Conservation (phyloP, 2,797 vertebrate genomes). For the Diplodus puntazzo region DNA sequence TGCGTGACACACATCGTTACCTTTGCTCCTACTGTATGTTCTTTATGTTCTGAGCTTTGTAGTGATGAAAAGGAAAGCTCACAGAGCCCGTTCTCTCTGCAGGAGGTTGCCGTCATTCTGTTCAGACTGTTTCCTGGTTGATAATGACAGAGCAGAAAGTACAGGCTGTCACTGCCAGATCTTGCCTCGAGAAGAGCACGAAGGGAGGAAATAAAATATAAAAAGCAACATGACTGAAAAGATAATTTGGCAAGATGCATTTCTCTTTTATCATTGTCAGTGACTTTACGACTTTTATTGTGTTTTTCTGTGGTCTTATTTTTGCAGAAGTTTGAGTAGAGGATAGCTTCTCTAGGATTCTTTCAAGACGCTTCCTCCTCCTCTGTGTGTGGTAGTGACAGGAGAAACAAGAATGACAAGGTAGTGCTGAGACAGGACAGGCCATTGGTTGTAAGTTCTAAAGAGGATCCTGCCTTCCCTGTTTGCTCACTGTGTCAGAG, state of each 20-base stretch:
- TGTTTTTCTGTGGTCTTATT: not conserved
- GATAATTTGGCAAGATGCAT: slow-evolving; percentile 38
- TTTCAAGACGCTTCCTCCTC: not conserved
- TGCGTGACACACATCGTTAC: slow-evolving; percentile 35
- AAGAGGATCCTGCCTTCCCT: slow-evolving; percentile 55
- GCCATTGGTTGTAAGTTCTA: slow-evolving; percentile 53
- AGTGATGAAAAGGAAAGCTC: slow-evolving; percentile 41
- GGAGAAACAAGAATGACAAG: slow-evolving; percentile 24
- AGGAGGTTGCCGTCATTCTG: slow-evolving; percentile 45
- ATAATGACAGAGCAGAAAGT: slow-evolving; percentile 61
- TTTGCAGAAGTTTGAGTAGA: not conserved
- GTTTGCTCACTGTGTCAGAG: slow-evolving; percentile 65
- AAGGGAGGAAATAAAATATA: slow-evolving; percentile 15
- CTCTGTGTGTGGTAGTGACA: not conserved
- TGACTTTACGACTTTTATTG: slow-evolving; percentile 12
- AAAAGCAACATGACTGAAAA: slow-evolving; percentile 54
- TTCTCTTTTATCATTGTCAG: slow-evolving; percentile 26
- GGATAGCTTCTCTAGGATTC: not conserved
- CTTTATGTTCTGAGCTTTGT: slow-evolving; percentile 37
- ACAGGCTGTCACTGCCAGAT: slow-evolving; percentile 49
- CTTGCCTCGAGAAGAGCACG: slow-evolving; percentile 23
- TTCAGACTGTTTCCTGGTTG: slow-evolving; percentile 46
- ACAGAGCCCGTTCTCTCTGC: slow-evolving; percentile 30
- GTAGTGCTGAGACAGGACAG: slow-evolving; percentile 29
- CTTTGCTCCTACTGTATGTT: slow-evolving; percentile 30